A percentile compares a stretch with the other conserved stretches of the same genome.
Conservation (phyloP, 2,888 invertebrate species). For the Proisotoma minuta region DNA sequence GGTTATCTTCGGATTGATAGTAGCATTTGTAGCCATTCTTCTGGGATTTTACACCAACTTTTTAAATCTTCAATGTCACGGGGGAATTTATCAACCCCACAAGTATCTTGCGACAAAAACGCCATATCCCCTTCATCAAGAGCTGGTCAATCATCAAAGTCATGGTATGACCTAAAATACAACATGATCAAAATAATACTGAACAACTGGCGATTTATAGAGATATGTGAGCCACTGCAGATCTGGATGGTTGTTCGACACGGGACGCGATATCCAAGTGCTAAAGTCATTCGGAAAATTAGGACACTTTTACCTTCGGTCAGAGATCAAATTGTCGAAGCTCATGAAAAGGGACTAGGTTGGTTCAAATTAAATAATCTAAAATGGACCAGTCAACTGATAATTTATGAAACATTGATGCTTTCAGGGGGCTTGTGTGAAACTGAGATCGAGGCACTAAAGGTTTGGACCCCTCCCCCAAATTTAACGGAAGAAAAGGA, state of each 20-base stretch:
- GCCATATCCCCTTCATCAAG: slow-evolving; percentile 16
- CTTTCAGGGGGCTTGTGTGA: slow-evolving; percentile 47
- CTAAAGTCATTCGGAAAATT: slow-evolving; percentile 31
- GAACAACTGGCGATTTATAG: background rate
- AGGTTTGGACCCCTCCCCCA: slow-evolving; percentile 58
- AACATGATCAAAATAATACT: too few species aligned
- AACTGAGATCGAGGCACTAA: slow-evolving; percentile 54
- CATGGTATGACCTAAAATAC: slow-evolving; percentile 9
- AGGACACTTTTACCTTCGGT: slow-evolving; percentile 17
- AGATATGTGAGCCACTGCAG: slow-evolving; percentile 25
- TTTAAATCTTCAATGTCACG: slow-evolving; percentile 4
- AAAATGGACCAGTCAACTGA: too few species aligned
- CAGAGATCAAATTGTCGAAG: slow-evolving; percentile 27
- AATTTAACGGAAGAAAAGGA: slow-evolving; percentile 55
- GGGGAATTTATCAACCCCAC: slow-evolving; percentile 16
- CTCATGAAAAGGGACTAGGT: slow-evolving; percentile 24
- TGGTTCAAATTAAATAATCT: too few species aligned
- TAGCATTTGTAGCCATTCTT: background rate
- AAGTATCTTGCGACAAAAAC: slow-evolving; percentile 30
- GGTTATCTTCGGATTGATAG: too few species aligned
- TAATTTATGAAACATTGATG: background rate
- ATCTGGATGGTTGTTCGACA: slow-evolving; percentile 40
- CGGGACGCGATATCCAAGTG: slow-evolving; percentile 42
- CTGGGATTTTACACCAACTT: background rate
- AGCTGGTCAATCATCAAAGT: slow-evolving; percentile 10